These are phyloP conservation scores for Venturia canescens DNA, from an alignment of 1,140 invertebrate species.

Conservation along the genomic window DNA sequence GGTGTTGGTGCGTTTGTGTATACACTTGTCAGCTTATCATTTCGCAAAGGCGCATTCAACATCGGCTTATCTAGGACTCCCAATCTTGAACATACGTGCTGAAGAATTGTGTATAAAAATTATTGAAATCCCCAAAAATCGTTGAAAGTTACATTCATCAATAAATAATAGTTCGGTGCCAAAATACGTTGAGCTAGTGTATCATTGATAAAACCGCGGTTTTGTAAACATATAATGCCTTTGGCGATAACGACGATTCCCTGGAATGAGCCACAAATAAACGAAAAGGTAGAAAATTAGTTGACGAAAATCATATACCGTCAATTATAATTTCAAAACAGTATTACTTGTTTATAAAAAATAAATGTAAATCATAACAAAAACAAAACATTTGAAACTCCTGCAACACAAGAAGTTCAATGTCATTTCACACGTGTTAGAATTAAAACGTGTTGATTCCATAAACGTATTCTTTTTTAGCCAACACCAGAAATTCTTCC, in stretches of 20 bases:
- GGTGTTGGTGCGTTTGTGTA: too few species aligned
- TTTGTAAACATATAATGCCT: constrained; percentile 67
- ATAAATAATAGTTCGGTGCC: neutral
- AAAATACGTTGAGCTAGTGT: constrained; percentile 10
- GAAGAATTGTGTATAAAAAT: constrained; percentile 6
- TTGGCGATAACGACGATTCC: constrained; percentile 72
- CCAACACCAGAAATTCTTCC: constrained; percentile 68
- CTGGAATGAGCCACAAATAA: constrained; percentile 72
- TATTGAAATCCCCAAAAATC: neutral
- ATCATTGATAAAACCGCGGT: constrained; percentile 18
- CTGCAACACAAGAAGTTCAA: too few species aligned
- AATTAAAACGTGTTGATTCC: neutral
- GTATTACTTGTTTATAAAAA: neutral
- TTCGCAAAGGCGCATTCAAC: too few species aligned
- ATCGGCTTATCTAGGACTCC: neutral
- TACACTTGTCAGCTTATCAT: too few species aligned
- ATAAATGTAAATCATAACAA: neutral
- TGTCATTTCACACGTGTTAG: too few species aligned
- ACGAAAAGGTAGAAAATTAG: constrained; percentile 60
- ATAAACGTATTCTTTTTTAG: constrained; percentile 47
- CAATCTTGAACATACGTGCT: constrained; percentile 20
- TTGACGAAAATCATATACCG: neutral
- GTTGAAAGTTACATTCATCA: constrained; percentile 16
- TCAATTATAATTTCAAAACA: too few species aligned
- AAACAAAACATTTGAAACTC: neutral